Conservation (phyloP, 2,797 vertebrate genomes). For the Megalops cyprinoides region DNA sequence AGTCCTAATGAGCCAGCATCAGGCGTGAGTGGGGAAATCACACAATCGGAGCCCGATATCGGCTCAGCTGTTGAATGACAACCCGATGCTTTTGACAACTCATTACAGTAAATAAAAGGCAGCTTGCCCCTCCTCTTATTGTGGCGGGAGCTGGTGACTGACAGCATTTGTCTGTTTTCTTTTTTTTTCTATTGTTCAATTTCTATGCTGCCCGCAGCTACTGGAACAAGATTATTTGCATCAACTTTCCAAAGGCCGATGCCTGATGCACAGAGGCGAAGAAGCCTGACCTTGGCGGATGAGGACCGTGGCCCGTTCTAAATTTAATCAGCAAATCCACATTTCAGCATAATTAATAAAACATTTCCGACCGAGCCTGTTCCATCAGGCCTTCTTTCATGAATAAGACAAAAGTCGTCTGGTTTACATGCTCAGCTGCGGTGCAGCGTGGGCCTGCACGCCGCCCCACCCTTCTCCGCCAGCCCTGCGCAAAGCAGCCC, state of each 20-base stretch:
- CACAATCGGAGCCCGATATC: background rate
- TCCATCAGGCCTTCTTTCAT: background rate
- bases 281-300: too few species aligned
- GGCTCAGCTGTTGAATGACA: background rate
- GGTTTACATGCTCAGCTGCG: background rate
- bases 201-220: background rate
- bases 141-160: background rate
- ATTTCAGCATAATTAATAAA: too few species aligned
- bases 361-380: background rate
- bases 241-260: background rate
- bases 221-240: background rate
- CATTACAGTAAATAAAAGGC: background rate
- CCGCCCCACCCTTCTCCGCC: too few species aligned
- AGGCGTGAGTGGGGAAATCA: background rate
- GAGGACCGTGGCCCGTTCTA: background rate
- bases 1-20: background rate
- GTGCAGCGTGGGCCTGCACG: background rate
- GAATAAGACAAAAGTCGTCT: background rate
- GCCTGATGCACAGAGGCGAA: background rate
- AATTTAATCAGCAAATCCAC: background rate
- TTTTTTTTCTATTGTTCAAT: background rate
- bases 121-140: background rate
- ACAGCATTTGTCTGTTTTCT: background rate
- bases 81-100: background rate
- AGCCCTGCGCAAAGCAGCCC: too few species aligned